Conservation (phyloP, 2,888 invertebrate genomes). For the Nomada hirtipes region DNA sequence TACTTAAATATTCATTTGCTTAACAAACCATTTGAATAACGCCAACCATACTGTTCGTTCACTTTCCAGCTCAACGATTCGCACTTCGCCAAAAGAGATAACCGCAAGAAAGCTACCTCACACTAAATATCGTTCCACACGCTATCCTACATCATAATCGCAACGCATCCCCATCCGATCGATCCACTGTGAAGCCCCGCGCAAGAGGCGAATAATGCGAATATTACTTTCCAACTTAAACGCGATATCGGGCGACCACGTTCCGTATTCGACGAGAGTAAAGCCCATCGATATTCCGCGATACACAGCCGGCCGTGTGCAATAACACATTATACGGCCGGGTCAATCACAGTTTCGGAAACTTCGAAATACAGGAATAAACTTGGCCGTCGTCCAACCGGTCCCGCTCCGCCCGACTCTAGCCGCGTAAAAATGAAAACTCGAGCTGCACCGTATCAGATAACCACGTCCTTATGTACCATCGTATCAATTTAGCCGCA, state of each 20-base stretch:
- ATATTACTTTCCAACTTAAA: constrained; percentile 18
- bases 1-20: too few relatives aligned
- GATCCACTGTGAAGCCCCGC: background rate
- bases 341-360: constrained; percentile 63
- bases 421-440: constrained; percentile 59
- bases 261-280: constrained; percentile 6
- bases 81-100: background rate
- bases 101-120: background rate
- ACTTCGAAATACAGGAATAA: constrained; percentile 61
- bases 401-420: constrained; percentile 4
- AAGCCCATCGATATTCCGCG: constrained; percentile 42
- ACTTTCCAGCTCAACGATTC: too few relatives aligned
- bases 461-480: constrained; percentile 59
- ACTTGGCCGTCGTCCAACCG: constrained; percentile 51
- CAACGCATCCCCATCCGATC: background rate
- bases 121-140: background rate
- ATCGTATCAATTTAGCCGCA: constrained; percentile 57
- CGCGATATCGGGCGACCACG: background rate
- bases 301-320: constrained; percentile 35
- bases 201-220: constrained; percentile 5
- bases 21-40: too few relatives aligned
- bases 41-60: too few relatives aligned
- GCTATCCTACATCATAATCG: background rate
- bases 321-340: constrained; percentile 54
- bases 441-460: constrained; percentile 47